These are phyloP conservation scores for Aphrophora alni DNA, from an alignment of 2,888 invertebrate genomes.

Conservation along the genomic window DNA sequence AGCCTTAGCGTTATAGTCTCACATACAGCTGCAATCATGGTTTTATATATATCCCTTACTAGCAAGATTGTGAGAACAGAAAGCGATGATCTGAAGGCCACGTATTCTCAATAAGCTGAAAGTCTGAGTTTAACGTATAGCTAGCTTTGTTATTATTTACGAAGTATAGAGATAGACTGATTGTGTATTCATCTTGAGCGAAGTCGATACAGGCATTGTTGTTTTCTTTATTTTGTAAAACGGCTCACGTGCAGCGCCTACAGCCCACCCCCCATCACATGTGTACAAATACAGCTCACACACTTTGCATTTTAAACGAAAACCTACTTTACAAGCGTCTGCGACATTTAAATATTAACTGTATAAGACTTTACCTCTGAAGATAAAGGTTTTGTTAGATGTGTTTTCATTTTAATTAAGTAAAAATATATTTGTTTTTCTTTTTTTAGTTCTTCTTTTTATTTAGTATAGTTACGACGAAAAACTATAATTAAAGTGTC, in stretches of 20 bases:
- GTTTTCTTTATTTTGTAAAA: not conserved
- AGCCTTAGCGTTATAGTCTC: too few relatives aligned
- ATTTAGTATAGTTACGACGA: too few relatives aligned
- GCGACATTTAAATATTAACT: not conserved
- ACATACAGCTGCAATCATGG: too few relatives aligned
- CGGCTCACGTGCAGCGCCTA: not conserved
- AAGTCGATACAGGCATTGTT: not conserved
- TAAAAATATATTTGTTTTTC: too few relatives aligned
- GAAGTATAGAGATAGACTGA: not conserved
- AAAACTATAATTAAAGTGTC: too few relatives aligned
- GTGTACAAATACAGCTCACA: slow-evolving; percentile 1
- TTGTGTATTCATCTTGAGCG: not conserved
- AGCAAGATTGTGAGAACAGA: too few relatives aligned
- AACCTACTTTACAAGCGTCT: not conserved
- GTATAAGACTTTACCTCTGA: not conserved
- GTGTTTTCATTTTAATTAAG: too few relatives aligned
- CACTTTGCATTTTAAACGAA: not conserved
- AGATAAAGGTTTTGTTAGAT: not conserved
- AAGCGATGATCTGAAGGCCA: too few relatives aligned
- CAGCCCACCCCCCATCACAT: not conserved
- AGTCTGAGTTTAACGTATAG: too few relatives aligned
- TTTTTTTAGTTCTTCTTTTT: too few relatives aligned
- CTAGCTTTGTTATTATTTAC: not conserved
- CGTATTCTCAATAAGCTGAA: too few relatives aligned
- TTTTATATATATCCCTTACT: too few relatives aligned